phyloP scores from a whole-genome alignment of 2,113 vertebrate species.

The Cnemophilus loriae region DNA sequence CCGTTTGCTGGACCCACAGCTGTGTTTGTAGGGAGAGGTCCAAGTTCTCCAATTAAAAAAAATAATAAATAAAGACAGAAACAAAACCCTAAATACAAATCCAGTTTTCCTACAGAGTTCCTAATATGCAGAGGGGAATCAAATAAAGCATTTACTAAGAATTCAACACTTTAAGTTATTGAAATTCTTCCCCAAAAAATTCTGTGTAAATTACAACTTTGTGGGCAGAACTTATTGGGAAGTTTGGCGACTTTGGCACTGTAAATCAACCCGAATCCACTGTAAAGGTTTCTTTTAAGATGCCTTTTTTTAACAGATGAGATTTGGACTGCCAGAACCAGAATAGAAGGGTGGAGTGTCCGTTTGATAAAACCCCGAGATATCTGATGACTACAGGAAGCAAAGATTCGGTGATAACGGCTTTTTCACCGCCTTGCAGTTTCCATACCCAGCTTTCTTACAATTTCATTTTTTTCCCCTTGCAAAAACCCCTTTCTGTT shows the following conservation, averaged over 20 bases:
- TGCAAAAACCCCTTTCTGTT: background rate
- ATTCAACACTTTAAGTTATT: background rate
- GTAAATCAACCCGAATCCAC: background rate
- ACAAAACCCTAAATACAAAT: background rate
- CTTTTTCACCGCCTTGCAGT: background rate
- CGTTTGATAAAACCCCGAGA: background rate
- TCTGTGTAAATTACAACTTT: background rate
- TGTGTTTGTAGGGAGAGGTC: background rate
- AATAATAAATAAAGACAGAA: background rate
- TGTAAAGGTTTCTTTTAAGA: accelerated
- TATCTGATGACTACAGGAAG: conserved; percentile 44
- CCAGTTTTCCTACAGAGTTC: background rate
- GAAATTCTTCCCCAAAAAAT: background rate
- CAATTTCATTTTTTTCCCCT: background rate
- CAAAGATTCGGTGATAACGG: background rate
- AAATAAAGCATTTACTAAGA: background rate
- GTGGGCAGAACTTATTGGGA: accelerated
- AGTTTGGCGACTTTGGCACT: accelerated
- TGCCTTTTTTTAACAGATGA: background rate
- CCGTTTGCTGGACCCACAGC: background rate
- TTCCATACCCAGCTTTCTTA: background rate
- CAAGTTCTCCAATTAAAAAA: background rate
- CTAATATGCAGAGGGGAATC: background rate
- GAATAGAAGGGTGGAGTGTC: conserved; percentile 37
- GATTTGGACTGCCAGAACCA: background rate